Percentiles rank a stretch among this genome's conserved stretches.
Conservation (phyloP, 2,888 invertebrate genomes). For the Drosophila parthenogenetica region DNA sequence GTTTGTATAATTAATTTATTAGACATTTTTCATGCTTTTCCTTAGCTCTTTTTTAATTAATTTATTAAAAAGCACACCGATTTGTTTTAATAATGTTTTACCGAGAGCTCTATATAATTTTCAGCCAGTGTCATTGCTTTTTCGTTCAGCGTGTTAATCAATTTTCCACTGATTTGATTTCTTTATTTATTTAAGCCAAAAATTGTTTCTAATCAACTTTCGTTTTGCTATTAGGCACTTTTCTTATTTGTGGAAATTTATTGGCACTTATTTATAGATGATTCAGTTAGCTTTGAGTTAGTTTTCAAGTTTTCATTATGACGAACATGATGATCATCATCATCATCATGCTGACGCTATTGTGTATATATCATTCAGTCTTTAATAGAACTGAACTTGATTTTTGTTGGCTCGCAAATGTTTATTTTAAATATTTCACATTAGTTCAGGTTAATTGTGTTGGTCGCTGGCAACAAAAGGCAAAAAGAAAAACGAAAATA, state of each 20-base stretch:
- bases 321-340: constrained; percentile 25
- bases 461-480: not conserved
- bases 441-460: constrained; percentile 61
- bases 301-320: constrained; percentile 39
- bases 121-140: not conserved
- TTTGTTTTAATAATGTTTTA: too few species aligned
- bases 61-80: too few species aligned
- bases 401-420: constrained; percentile 49
- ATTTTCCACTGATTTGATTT: constrained; percentile 11
- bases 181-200: constrained; percentile 37
- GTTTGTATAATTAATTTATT: not conserved
- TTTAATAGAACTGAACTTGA: constrained; percentile 56
- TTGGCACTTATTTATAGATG: constrained; percentile 64
- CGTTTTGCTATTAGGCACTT: constrained; percentile 32
- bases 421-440: constrained; percentile 71
- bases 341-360: constrained; percentile 13
- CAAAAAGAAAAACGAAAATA: not conserved
- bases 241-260: constrained; percentile 53
- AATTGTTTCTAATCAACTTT: constrained; percentile 51
- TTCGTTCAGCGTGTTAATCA: constrained; percentile 1
- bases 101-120: not conserved
- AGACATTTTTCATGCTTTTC: not conserved
- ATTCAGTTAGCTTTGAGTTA: constrained; percentile 40
- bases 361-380: constrained; percentile 27
- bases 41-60: not conserved